Conservation (phyloP, 2,797 vertebrate genomes). For the Sebastes matsubarae region DNA sequence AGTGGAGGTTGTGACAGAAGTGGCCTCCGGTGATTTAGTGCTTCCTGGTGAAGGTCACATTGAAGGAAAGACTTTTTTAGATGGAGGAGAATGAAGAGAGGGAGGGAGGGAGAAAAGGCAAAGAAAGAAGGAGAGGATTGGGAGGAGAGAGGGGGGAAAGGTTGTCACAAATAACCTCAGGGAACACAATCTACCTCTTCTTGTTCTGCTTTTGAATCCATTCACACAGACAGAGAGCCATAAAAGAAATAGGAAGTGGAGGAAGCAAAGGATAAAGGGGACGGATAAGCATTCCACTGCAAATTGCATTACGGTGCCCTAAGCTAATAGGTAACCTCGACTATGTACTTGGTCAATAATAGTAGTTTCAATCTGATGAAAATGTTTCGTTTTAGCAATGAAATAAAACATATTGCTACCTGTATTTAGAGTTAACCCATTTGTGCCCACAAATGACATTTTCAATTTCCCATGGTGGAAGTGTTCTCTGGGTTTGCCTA, state of each 20-base stretch:
- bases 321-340: background rate
- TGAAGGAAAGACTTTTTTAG: slow-evolving; percentile 43
- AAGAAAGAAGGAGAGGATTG: background rate
- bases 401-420: background rate
- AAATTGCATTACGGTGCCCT: background rate
- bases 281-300: background rate
- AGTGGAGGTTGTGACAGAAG: slow-evolving; percentile 51
- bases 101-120: background rate
- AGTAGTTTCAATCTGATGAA: background rate
- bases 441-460: rapidly evolving
- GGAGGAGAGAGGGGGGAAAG: background rate
- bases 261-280: background rate
- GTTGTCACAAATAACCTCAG: slow-evolving; percentile 8
- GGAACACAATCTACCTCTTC: background rate
- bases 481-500: rapidly evolving
- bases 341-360: background rate
- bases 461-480: rapidly evolving
- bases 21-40: slow-evolving; percentile 68
- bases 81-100: background rate
- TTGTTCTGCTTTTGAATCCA: slow-evolving; percentile 1
- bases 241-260: background rate
- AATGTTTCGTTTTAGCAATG: background rate
- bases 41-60: slow-evolving; percentile 65
- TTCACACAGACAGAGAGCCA: background rate
- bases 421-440: background rate